Percentiles rank a stretch among this genome's conserved stretches.
phyloP scores from a whole-genome alignment of 1,140 invertebrate genomes.

The Drosophila tsacasi region DNA sequence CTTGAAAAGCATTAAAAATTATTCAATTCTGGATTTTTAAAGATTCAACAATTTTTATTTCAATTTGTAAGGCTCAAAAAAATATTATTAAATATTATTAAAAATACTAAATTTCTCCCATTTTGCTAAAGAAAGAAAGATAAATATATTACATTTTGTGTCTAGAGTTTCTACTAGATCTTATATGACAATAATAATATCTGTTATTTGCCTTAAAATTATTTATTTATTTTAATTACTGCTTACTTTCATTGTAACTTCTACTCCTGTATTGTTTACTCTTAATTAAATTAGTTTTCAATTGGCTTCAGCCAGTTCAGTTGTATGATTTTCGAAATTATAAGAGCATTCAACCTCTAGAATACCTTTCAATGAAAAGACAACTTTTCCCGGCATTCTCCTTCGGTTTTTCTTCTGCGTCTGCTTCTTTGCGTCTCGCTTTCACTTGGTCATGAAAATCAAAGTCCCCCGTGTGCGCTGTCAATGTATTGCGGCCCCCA shows the following conservation, averaged over 20 bases:
- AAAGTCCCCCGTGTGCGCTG: constrained; percentile 32
- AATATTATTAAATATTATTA: too few relatives aligned
- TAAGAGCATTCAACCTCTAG: constrained; percentile 32
- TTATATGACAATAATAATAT: too few relatives aligned
- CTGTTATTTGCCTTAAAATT: not conserved
- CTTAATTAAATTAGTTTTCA: constrained; percentile 9
- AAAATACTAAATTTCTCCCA: too few relatives aligned
- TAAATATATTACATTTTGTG: too few relatives aligned
- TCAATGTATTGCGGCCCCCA: constrained; percentile 26
- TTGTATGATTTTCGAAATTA: not conserved
- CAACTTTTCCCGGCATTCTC: constrained; percentile 13
- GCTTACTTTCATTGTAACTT: not conserved
- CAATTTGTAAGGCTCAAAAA: too few relatives aligned
- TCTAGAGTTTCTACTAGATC: too few relatives aligned
- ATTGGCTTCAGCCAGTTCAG: not conserved
- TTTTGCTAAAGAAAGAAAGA: too few relatives aligned
- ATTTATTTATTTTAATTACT: not conserved
- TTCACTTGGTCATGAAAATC: constrained; percentile 56
- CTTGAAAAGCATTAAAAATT: not conserved
- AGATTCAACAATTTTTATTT: too few relatives aligned
- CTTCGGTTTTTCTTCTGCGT: constrained; percentile 10
- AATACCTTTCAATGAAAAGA: constrained; percentile 6
- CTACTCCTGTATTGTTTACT: not conserved
- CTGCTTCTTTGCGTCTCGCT: constrained; percentile 23
- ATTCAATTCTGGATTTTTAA: not conserved